A percentile compares a stretch with the other conserved stretches of the same genome.
phyloP scores from a whole-genome alignment of 2,888 invertebrate species.

The Linnaemya vulpina region DNA sequence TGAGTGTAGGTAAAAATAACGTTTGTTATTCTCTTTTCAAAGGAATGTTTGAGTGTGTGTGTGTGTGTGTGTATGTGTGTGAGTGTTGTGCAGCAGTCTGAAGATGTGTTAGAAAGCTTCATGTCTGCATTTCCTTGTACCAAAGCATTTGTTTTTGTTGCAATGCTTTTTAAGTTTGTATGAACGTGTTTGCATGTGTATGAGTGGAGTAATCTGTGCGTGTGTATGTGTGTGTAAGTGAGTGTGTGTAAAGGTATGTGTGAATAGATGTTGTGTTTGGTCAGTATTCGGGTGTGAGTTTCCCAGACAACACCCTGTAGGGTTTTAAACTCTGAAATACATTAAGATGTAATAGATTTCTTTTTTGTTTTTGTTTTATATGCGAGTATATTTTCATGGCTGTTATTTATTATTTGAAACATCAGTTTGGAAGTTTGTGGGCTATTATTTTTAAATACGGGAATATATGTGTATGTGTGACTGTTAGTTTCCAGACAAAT shows the following conservation, averaged over 20 bases:
- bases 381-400: not conserved
- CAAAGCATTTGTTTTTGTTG: not conserved
- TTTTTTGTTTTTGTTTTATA: not conserved
- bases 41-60: not conserved
- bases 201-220: too few relatives aligned
- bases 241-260: slow-evolving; percentile 51
- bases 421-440: slow-evolving; percentile 26
- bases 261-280: slow-evolving; percentile 68
- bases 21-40: slow-evolving; percentile 6
- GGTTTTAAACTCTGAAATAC: slow-evolving; percentile 37
- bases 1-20: slow-evolving; percentile 24
- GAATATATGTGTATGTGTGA: slow-evolving; percentile 1
- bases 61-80: not conserved
- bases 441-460: not conserved
- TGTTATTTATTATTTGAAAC: slow-evolving; percentile 24
- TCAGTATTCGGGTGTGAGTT: slow-evolving; percentile 68
- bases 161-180: not conserved
- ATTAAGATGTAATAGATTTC: slow-evolving; percentile 42
- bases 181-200: slow-evolving; percentile 9
- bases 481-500: slow-evolving; percentile 54
- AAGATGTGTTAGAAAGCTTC: slow-evolving; percentile 34
- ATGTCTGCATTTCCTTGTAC: slow-evolving; percentile 50
- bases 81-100: not conserved
- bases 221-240: not conserved
- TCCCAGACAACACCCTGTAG: slow-evolving; percentile 70